Evolutionary conservation across 1,140 invertebrate species (phyloP).

Genomic region (Globodera rostochiensis): DNA sequence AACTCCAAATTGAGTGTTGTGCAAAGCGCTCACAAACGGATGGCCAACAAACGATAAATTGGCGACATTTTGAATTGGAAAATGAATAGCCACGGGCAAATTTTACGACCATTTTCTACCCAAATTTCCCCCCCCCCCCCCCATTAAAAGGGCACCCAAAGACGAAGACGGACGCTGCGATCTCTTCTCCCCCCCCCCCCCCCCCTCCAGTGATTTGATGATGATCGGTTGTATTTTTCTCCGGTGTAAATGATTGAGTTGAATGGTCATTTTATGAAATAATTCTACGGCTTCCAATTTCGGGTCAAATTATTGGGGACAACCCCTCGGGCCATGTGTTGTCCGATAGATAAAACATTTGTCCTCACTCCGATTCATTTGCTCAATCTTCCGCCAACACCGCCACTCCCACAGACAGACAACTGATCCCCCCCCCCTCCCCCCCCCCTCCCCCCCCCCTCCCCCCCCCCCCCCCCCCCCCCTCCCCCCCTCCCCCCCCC

Average conservation of each 20-base stretch:
- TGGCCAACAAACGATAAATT: constrained; percentile 44
- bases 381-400: no score
- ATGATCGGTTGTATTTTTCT: neutral
- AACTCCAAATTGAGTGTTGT: constrained; percentile 64
- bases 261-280: neutral
- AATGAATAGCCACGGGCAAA: neutral
- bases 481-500: neutral
- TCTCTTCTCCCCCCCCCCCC: neutral
- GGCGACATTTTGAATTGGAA: neutral
- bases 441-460: no score
- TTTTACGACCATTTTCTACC: neutral
- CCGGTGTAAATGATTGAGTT: constrained; percentile 9
- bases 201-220: neutral
- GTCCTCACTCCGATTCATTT: neutral
- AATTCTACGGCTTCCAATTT: no score
- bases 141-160: neutral
- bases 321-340: no score
- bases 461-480: no score
- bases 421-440: no score
- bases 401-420: no score
- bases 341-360: neutral
- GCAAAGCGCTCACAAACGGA: constrained; percentile 65
- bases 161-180: neutral
- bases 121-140: neutral
- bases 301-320: no score